These are phyloP conservation scores for Origma solitaria DNA, from an alignment of 2,113 vertebrate genomes.

Conservation along the genomic window DNA sequence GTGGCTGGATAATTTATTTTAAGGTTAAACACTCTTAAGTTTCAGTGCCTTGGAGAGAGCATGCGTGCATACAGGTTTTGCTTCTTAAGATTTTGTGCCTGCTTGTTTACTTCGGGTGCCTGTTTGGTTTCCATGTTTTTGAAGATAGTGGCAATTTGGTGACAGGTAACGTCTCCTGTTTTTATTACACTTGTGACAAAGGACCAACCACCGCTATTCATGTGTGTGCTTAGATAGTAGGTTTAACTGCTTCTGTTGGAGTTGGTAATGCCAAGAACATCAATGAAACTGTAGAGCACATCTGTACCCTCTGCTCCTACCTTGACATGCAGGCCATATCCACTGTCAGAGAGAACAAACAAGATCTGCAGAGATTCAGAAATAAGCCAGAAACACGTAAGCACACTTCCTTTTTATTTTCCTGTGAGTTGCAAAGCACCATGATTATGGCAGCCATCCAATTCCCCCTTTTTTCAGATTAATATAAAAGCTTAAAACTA, in stretches of 20 bases:
- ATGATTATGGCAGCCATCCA: neutral
- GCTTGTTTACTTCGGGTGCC: neutral
- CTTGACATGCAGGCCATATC: constrained; percentile 73
- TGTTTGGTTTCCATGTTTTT: neutral
- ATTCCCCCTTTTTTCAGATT: neutral
- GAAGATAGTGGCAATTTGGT: neutral
- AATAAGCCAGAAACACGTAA: constrained; percentile 74
- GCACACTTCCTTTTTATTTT: neutral
- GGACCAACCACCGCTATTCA: neutral
- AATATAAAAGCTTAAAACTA: neutral
- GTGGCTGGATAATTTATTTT: neutral
- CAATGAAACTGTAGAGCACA: constrained; percentile 45
- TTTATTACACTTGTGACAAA: neutral
- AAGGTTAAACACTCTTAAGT: neutral
- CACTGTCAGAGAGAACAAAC: constrained; percentile 69
- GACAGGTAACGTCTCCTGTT: neutral
- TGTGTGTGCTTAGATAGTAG: constrained; percentile 69
- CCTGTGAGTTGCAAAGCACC: neutral
- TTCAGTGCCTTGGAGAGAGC: neutral
- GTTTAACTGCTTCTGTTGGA: constrained; percentile 79
- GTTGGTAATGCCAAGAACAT: constrained; percentile 67
- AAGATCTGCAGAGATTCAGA: constrained; percentile 66
- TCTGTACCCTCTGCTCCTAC: constrained; percentile 74
- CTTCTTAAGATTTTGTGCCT: neutral
- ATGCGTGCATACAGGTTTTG: neutral